phyloP scores from a whole-genome alignment of 2,888 invertebrate species.

The Acronicta leporina region DNA sequence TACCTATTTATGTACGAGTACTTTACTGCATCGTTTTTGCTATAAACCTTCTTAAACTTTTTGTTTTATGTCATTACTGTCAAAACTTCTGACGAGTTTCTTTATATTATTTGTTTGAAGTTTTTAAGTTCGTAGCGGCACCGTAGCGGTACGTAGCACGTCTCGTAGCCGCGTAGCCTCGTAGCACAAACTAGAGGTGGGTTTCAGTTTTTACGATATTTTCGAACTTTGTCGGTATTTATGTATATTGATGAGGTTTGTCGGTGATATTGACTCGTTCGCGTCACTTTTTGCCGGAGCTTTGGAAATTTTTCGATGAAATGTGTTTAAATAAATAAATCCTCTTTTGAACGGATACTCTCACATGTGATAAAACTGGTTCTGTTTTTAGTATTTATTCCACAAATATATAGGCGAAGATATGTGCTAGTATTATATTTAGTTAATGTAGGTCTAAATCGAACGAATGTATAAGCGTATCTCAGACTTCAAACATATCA shows the following conservation, averaged over 20 bases:
- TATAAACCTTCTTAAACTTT: constrained; percentile 8
- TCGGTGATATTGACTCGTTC: constrained; percentile 33
- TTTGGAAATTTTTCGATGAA: constrained; percentile 31
- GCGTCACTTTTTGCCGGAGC: constrained; percentile 24
- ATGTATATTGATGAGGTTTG: constrained; percentile 51
- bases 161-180: constrained; percentile 30
- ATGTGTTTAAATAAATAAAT: constrained; percentile 26
- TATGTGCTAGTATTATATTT: too few relatives aligned
- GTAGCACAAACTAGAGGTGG: constrained; percentile 30
- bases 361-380: constrained; percentile 9
- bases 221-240: constrained; percentile 37
- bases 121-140: constrained; percentile 35
- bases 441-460: too few relatives aligned
- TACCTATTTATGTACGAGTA: too few relatives aligned
- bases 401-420: background rate
- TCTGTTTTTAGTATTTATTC: background rate
- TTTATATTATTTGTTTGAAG: constrained; percentile 47
- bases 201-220: constrained; percentile 36
- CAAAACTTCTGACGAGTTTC: constrained; percentile 54
- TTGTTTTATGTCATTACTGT: constrained; percentile 25
- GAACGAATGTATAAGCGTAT: too few relatives aligned
- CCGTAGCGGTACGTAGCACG: constrained; percentile 42
- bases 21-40: too few relatives aligned
- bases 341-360: background rate
- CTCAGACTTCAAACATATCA: too few relatives aligned